Conservation (phyloP, 2,797 vertebrate species). For the Gymnothorax javanicus region DNA sequence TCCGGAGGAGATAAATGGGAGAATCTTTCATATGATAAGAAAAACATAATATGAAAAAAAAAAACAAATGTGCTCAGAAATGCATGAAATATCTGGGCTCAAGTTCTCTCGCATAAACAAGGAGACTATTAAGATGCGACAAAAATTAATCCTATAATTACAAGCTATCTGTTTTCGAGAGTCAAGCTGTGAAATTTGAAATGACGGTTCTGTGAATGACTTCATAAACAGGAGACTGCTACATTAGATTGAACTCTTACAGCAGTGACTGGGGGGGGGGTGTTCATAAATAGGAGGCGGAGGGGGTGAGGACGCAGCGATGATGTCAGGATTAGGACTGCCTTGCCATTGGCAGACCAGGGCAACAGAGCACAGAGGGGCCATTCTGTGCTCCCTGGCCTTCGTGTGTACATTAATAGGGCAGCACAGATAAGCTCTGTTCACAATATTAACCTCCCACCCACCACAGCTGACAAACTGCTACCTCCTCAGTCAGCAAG, state of each 20-base stretch:
- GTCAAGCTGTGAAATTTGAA: not conserved
- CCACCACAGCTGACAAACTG: not conserved
- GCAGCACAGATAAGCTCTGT: not conserved
- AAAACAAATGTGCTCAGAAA: slow-evolving; percentile 6
- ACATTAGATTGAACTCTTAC: not conserved
- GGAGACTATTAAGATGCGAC: not conserved
- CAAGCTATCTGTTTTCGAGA: not conserved
- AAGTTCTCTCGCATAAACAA: not conserved
- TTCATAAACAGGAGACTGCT: not conserved
- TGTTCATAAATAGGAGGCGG: not conserved
- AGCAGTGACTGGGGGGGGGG: not conserved
- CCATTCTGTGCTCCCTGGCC: not conserved
- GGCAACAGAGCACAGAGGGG: not conserved
- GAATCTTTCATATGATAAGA: not conserved
- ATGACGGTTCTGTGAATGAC: slow-evolving; percentile 7
- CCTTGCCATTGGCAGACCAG: not conserved
- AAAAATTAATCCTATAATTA: not conserved
- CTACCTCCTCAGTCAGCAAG: not conserved
- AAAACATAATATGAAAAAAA: not conserved
- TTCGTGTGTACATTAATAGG: not conserved
- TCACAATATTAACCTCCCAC: not conserved
- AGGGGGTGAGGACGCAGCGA: not conserved
- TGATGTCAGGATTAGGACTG: not conserved
- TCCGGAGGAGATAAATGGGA: not conserved
- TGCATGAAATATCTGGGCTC: not conserved